These are phyloP conservation scores for Nudaria mundana DNA, from an alignment of 2,888 invertebrate genomes.

Conservation along the genomic window DNA sequence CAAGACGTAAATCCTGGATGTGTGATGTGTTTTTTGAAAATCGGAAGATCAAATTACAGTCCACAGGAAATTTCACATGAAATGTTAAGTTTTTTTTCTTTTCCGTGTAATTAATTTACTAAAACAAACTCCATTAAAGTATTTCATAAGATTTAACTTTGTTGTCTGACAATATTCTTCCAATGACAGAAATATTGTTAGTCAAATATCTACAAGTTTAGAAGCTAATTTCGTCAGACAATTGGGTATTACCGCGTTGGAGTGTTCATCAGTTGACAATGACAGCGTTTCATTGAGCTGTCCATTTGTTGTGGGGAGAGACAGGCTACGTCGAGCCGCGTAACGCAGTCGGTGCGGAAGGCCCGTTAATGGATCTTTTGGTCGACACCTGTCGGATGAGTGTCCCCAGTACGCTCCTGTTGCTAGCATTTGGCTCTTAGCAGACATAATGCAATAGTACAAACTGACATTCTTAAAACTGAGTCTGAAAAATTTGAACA, in stretches of 20 bases:
- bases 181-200: slow-evolving; percentile 31
- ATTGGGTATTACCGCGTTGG: slow-evolving; percentile 32
- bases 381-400: slow-evolving; percentile 66
- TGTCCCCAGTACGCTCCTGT: slow-evolving; percentile 45
- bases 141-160: not conserved
- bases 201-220: slow-evolving; percentile 28
- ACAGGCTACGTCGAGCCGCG: slow-evolving; percentile 38
- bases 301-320: slow-evolving; percentile 38
- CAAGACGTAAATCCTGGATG: too few species aligned
- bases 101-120: too few species aligned
- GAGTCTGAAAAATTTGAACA: too few species aligned
- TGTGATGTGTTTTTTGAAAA: too few species aligned
- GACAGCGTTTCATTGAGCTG: slow-evolving; percentile 49
- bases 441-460: slow-evolving; percentile 31
- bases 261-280: slow-evolving; percentile 40
- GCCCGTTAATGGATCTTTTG: slow-evolving; percentile 61
- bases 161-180: slow-evolving; percentile 11
- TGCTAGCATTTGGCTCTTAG: slow-evolving; percentile 44
- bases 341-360: slow-evolving; percentile 44
- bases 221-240: slow-evolving; percentile 31
- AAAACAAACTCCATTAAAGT: not conserved
- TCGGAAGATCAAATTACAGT: too few species aligned
- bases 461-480: slow-evolving; percentile 31
- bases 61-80: too few species aligned
- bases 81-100: too few species aligned